Evolutionary conservation across 2,113 vertebrate species (phyloP), one percentile per base, ranked within the genome.

Genomic region (Herpetotheres cachinnans): DNA sequence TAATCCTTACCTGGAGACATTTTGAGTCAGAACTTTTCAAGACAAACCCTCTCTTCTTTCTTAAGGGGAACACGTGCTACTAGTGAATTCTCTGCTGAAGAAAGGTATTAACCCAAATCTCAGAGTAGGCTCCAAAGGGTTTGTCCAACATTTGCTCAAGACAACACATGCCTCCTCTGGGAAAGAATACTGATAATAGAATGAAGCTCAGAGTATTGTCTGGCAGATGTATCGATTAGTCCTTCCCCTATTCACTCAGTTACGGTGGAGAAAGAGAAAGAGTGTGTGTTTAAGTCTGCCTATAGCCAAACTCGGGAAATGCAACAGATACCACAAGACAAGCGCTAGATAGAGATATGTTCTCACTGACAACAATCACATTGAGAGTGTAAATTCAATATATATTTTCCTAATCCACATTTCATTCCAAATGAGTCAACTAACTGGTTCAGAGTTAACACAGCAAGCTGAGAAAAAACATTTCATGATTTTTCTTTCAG

Each of bases 231-330:
- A 34, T 38, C 13, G 6, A 36, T 46, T 49, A 50, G 20, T 20
- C n/a, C 38, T 56, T 67, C 27, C 32, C 19, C 29, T 82, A 2
- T 34, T 50, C 27, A 11, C 19, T 56, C 58, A 27, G 34, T 44
- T 62, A 22, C 16, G 42, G 34, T 3, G 25, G 11, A 40, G 78
- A 74, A 85, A 24, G 6, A 8, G 3, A 34, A 25, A 42, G 13
- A 17, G 6, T 2, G 15, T 30, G 47, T 30, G 4, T 16, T 0
- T 11, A 16, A 69, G 2, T 26, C 7, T 26, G 9, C 19, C 49
- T 22, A 10, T 1, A 47, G 18, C 14, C 40, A 74, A 18, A n/a
- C 9, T 4, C 59, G 47, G 47, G 44, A 79, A 70, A 55, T 21
- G 8, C 25, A 77, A 72, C 30, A 76, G 40, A 44, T 22, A 70